Base-by-base conservation (phyloP, 2,888 invertebrate species). In the Pterobdella sp. region DNA sequence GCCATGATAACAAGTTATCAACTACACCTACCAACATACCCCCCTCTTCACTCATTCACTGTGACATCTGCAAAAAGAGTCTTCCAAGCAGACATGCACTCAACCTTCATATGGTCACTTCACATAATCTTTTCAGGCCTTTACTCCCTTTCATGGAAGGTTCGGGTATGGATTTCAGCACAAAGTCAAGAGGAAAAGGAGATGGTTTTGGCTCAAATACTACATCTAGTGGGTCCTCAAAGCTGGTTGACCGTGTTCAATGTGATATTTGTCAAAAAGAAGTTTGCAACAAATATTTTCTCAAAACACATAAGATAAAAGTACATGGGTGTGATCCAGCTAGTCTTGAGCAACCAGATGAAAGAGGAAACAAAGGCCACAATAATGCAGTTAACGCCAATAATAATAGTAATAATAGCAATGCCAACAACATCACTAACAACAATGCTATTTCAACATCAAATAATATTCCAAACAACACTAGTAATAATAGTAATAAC, bases 191-290 rank as follows among this genome's bases (percentile, higher is more conserved):
- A 22, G 65, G 65, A 18, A 35, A 35, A 31, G 35, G 35, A 4
- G 31, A 29, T 31, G 34, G 73, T 69, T 42, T 52, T 37, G 60
- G 49, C 35, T 67, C 56, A 10, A 37, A 32, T 32, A 35, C 42
- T n/a, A 18, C 49, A 26, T 52, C 35, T 18, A 63, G 63, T 60
- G 71, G 71, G 29, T 71, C 82, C 29, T 82, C 83, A 31, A 83
- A 83, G 77, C 78, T 83, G 64, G 83, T 83, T 34, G 83, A 84
- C 74, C 79, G 83, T 31, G 82, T 82, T 29, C 80, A 80, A 36
- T 96, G 96, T 83, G 94, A 95, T 83, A 94, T 96, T 77, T 96
- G 96, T 85, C 95, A 96, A 86, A 96, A 96, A 85, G 96, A 97
- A 85, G 86, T 98, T 79, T 98, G 97, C 86, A 98, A 98, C 86